Evolutionary conservation across 1,140 invertebrate genomes (phyloP).

Genomic region (Dryas iulia): DNA sequence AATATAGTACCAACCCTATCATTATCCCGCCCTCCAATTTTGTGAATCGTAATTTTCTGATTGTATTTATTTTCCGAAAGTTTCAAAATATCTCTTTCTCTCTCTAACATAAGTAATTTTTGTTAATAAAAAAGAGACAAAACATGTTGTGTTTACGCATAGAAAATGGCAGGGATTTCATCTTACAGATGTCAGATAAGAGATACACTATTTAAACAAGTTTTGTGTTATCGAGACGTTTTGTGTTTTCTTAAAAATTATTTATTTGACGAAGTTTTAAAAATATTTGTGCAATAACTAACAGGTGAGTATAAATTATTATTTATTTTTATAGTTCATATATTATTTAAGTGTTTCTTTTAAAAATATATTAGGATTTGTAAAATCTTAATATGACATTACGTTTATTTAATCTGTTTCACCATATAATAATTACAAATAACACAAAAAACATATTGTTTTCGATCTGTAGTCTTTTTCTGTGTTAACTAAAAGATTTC

Average conservation of each 20-base stretch:
- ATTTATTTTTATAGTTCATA: no score
- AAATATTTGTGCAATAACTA: neutral
- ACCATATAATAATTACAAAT: no score
- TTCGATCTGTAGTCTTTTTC: no score
- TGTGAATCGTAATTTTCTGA: neutral
- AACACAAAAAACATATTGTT: no score
- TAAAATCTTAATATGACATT: no score
- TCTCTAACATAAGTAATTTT: neutral
- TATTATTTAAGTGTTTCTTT: no score
- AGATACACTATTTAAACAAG: neutral
- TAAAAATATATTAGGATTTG: no score
- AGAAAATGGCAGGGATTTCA: neutral
- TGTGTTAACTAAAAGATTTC: no score
- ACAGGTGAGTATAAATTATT: neutral
- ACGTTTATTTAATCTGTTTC: no score
- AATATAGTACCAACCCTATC: neutral
- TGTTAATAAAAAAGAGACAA: neutral
- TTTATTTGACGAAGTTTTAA: no score
- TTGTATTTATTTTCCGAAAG: neutral
- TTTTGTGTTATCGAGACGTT: neutral
- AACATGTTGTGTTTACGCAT: neutral
- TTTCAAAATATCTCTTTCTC: neutral
- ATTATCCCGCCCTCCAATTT: neutral
- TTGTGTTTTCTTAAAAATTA: neutral
- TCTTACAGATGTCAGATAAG: neutral